These are phyloP conservation scores for Invenusta paracnida DNA, from an alignment of 2,888 invertebrate genomes.

Conservation along the genomic window DNA sequence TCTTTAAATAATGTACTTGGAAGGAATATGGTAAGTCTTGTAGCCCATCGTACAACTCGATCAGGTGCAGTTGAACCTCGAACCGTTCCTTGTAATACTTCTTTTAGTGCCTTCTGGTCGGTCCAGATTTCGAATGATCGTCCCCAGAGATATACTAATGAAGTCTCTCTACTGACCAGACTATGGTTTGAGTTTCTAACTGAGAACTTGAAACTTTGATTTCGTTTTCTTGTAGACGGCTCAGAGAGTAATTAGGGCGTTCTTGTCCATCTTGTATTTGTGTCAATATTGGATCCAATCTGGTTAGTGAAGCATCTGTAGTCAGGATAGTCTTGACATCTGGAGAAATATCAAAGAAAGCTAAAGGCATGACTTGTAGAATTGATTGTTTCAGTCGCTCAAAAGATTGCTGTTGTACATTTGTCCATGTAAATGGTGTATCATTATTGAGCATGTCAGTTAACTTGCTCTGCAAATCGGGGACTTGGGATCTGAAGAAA, in stretches of 20 bases:
- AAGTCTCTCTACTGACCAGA: slow-evolving; percentile 26
- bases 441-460: too few relatives aligned
- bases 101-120: not conserved
- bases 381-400: too few relatives aligned
- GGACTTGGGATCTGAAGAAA: slow-evolving; percentile 18
- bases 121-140: not conserved
- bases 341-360: not conserved
- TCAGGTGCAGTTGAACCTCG: not conserved
- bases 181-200: slow-evolving; percentile 24
- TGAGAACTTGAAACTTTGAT: slow-evolving; percentile 6
- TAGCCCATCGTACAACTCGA: slow-evolving; percentile 34
- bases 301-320: slow-evolving; percentile 8
- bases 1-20: too few relatives aligned
- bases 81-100: not conserved
- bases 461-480: too few relatives aligned
- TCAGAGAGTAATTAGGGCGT: slow-evolving; percentile 19
- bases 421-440: too few relatives aligned
- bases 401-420: too few relatives aligned
- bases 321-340: slow-evolving; percentile 8
- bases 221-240: not conserved
- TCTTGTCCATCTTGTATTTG: slow-evolving; percentile 37
- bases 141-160: slow-evolving; percentile 32
- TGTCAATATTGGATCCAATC: slow-evolving; percentile 11
- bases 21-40: too few relatives aligned
- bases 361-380: too few relatives aligned